Conservation (phyloP, 1,140 invertebrate genomes). For the Lamellibrachia luymesi region DNA sequence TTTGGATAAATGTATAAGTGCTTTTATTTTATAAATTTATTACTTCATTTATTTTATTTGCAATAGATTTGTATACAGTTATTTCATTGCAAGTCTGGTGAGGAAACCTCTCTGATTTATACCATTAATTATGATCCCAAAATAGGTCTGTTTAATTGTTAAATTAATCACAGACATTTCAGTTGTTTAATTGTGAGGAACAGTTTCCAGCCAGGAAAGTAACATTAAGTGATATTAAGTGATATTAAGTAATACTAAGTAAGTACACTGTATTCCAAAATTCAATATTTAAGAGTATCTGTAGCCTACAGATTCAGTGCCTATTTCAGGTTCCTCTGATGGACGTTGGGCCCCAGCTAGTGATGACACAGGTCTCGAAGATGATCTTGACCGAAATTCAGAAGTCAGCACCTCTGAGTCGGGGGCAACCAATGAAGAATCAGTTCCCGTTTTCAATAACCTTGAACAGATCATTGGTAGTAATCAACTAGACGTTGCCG, state of each 20-base stretch:
- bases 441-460: background rate
- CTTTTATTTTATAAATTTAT: no score
- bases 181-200: no score
- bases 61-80: no score
- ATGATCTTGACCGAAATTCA: slow-evolving; percentile 44
- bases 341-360: slow-evolving; percentile 36
- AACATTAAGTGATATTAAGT: background rate
- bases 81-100: no score
- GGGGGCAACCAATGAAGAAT: background rate
- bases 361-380: slow-evolving; percentile 49
- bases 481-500: background rate
- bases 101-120: no score
- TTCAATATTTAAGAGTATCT: background rate
- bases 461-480: background rate
- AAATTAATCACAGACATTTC: no score
- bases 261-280: background rate
- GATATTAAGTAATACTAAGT: no score
- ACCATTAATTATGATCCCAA: no score
- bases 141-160: no score
- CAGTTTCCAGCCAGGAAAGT: background rate
- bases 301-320: background rate
- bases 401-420: background rate
- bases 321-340: slow-evolving; percentile 32
- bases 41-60: no score
- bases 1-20: no score